Conservation (phyloP, 2,888 invertebrate species). For the Flabesymbios commensalis region DNA sequence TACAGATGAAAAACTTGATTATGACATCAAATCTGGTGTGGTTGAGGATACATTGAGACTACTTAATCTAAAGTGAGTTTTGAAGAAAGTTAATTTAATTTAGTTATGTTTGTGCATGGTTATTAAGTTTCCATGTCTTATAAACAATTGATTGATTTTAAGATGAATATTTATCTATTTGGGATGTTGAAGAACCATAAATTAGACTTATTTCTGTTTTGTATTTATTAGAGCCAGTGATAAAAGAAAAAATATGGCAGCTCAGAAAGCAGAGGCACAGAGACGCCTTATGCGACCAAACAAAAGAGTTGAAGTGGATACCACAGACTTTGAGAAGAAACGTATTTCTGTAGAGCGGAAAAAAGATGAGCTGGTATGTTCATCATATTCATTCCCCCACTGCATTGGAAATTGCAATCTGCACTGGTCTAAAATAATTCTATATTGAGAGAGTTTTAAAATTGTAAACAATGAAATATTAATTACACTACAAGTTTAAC, state of each 20-base stretch:
- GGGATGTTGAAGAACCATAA: neutral
- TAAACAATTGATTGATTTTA: neutral
- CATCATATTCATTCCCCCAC: neutral
- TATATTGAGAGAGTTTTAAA: neutral
- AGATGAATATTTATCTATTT: neutral
- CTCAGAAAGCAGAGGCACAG: conserved; percentile 59
- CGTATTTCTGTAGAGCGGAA: conserved; percentile 43
- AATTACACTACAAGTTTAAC: no score
- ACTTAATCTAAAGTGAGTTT: conserved; percentile 58
- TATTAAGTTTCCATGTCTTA: no score
- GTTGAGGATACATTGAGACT: conserved; percentile 57
- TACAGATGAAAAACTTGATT: conserved; percentile 59
- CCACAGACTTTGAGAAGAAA: conserved; percentile 47
- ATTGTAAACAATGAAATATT: neutral
- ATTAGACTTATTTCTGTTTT: neutral
- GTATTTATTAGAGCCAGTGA: conserved; percentile 57
- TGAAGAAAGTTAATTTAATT: no score
- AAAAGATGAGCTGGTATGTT: conserved; percentile 56
- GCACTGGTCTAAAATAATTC: neutral
- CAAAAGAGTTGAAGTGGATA: conserved; percentile 45
- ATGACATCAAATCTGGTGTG: conserved; percentile 57
- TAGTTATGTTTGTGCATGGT: no score
- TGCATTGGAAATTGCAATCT: neutral
- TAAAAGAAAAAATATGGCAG: conserved; percentile 54
- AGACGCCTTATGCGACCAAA: conserved; percentile 50